Evolutionary conservation across 2,113 vertebrate genomes (phyloP).

Genomic region (Bungarus multicinctus): DNA sequence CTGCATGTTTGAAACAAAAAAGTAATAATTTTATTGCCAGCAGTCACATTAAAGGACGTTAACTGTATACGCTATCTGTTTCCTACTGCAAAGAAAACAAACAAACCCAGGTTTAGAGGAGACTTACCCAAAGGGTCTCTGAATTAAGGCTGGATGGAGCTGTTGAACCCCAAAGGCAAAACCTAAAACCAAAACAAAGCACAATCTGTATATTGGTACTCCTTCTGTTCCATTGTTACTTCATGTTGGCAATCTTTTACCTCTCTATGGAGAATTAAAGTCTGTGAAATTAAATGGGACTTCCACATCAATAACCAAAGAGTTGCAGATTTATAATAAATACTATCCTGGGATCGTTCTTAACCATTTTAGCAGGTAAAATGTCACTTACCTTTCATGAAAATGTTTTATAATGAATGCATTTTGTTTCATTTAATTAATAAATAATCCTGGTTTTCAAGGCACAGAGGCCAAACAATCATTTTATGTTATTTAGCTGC

Average conservation of each 20-base stretch:
- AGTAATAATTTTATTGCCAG: constrained; percentile 42
- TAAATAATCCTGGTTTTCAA: background rate
- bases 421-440: background rate
- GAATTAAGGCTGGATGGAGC: constrained; percentile 97
- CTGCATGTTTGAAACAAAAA: constrained; percentile 53
- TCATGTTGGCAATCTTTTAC: background rate
- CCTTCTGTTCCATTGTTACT: constrained; percentile 27
- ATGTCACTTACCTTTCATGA: background rate
- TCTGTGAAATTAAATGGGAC: background rate
- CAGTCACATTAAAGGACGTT: constrained; percentile 54
- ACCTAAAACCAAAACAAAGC: constrained; percentile 78
- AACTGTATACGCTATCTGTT: constrained; percentile 35
- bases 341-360: background rate
- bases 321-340: background rate
- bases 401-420: background rate
- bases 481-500: background rate
- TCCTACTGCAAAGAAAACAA: constrained; percentile 34
- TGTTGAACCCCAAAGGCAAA: constrained; percentile 98
- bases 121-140: constrained; percentile 97
- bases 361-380: background rate
- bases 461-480: background rate
- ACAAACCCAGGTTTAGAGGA: constrained; percentile 20
- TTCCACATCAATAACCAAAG: background rate
- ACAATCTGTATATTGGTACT: constrained; percentile 49
- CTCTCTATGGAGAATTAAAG: background rate